These are phyloP conservation scores for Physella acuta DNA, from an alignment of 1,140 invertebrate genomes.

Conservation along the genomic window DNA sequence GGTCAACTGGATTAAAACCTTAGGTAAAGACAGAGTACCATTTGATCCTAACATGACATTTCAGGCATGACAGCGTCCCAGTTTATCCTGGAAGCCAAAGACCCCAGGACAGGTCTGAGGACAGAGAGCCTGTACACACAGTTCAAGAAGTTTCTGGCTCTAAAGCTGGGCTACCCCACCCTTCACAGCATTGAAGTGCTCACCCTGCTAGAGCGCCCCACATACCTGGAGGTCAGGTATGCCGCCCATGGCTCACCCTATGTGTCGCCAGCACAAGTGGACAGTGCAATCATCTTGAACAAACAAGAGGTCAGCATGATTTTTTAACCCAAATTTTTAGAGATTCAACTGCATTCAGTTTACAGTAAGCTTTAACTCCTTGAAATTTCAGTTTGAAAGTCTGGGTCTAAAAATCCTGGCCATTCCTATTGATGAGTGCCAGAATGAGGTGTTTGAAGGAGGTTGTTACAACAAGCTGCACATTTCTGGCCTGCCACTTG, in stretches of 20 bases:
- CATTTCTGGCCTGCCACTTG: slow-evolving; percentile 78
- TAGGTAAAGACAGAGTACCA: too few relatives aligned
- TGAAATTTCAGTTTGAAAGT: slow-evolving; percentile 85
- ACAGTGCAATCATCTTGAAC: slow-evolving; percentile 89
- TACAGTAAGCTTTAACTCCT: slow-evolving; percentile 85
- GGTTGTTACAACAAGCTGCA: slow-evolving; percentile 91
- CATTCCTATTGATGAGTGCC: slow-evolving; percentile 96
- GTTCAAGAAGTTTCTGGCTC: slow-evolving; percentile 81
- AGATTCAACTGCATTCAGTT: slow-evolving; percentile 64
- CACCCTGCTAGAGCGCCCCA: slow-evolving; percentile 73
- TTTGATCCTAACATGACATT: too few relatives aligned
- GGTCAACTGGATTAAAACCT: too few relatives aligned
- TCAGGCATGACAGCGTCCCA: slow-evolving; percentile 88
- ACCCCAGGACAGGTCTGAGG: not conserved
- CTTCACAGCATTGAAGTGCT: slow-evolving; percentile 96
- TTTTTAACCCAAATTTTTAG: not conserved
- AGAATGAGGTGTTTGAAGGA: slow-evolving; percentile 88
- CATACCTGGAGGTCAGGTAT: slow-evolving; percentile 78
- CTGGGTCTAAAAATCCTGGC: slow-evolving; percentile 94
- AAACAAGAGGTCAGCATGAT: slow-evolving; percentile 78
- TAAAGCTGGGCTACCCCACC: slow-evolving; percentile 73
- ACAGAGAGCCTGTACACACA: slow-evolving; percentile 83
- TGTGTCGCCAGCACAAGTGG: slow-evolving; percentile 89
- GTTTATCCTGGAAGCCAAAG: slow-evolving; percentile 69
- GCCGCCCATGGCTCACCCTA: slow-evolving; percentile 94